Evolutionary conservation across 2,888 invertebrate species (phyloP).

Genomic region (Cyaniris semiargus): DNA sequence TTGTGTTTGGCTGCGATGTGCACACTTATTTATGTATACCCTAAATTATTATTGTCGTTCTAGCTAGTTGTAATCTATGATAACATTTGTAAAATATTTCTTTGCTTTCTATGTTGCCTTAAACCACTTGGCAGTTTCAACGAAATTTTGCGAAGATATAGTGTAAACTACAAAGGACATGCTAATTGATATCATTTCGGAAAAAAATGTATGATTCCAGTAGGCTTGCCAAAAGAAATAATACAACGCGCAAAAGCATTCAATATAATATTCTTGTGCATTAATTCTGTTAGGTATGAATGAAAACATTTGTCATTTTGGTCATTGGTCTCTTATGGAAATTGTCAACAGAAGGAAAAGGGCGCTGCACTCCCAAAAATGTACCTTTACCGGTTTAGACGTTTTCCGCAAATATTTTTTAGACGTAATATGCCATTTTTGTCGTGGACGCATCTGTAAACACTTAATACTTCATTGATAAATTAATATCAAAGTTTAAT

Average conservation of each 20-base stretch:
- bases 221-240: background rate
- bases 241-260: background rate
- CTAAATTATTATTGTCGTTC: no score
- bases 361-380: slow-evolving; percentile 1
- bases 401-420: slow-evolving; percentile 3
- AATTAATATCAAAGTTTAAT: no score
- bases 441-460: background rate
- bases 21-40: no score
- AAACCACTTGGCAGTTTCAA: no score
- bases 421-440: background rate
- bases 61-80: no score
- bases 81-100: no score
- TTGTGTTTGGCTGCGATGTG: no score
- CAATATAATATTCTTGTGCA: background rate
- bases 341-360: background rate
- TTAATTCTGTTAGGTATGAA: background rate
- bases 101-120: no score
- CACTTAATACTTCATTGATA: background rate
- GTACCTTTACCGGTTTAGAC: slow-evolving; percentile 23
- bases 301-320: background rate
- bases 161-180: no score
- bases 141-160: no score
- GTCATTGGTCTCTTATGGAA: background rate
- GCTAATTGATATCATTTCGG: no score
- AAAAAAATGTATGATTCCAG: no score